These are phyloP conservation scores for Drosophila hawaiiensis DNA, from an alignment of 2,888 invertebrate genomes.

Conservation along the genomic window DNA sequence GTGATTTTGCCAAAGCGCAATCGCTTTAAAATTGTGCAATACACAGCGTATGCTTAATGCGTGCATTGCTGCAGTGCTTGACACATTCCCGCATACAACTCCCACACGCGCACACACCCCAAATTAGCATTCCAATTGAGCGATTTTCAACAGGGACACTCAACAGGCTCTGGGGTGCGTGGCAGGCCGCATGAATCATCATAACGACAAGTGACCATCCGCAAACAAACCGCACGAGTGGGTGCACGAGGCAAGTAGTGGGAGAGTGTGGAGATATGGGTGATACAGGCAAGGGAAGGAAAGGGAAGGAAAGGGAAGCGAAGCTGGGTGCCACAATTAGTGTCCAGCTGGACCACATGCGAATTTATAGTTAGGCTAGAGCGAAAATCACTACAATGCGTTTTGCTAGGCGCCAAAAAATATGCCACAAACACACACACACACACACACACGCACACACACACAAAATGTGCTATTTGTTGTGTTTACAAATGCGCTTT, in stretches of 20 bases:
- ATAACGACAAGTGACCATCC: slow-evolving; percentile 69
- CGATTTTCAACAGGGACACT: slow-evolving; percentile 48
- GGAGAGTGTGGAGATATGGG: background rate
- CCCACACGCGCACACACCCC: background rate
- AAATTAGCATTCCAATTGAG: slow-evolving; percentile 71
- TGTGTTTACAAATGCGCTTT: slow-evolving; percentile 71
- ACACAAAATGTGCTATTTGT: slow-evolving; percentile 68
- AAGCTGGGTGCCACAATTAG: slow-evolving; percentile 31
- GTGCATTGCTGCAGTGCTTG: background rate
- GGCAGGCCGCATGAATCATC: slow-evolving; percentile 71
- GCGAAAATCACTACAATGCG: slow-evolving; percentile 61
- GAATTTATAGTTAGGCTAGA: slow-evolving; percentile 69
- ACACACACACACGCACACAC: slow-evolving; percentile 21
- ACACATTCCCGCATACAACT: background rate
- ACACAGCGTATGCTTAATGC: slow-evolving; percentile 45
- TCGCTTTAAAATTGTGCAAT: slow-evolving; percentile 27
- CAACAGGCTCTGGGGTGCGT: slow-evolving; percentile 53
- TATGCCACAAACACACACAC: slow-evolving; percentile 56
- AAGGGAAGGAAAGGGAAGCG: too few relatives aligned
- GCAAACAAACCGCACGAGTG: slow-evolving; percentile 52
- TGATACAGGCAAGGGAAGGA: background rate
- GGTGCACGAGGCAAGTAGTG: too few relatives aligned
- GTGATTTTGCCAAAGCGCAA: background rate
- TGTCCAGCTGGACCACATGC: slow-evolving; percentile 42
- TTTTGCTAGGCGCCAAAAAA: slow-evolving; percentile 66